Base-by-base conservation (phyloP, 1,140 invertebrate species). In the Caenorhabditis elegans region DNA sequence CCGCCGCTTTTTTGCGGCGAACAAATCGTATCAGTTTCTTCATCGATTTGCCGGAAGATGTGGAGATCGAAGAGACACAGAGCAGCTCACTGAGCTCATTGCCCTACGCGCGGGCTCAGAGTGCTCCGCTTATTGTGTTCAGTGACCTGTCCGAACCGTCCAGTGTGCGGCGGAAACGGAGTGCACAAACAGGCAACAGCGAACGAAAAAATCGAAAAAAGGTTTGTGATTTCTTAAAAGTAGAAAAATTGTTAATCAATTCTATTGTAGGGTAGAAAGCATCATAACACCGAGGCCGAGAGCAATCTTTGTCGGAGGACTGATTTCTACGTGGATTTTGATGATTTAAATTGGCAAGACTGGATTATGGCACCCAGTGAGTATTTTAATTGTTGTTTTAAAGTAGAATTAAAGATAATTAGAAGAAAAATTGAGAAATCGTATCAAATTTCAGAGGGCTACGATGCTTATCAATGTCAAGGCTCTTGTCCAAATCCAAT, bases 361-460 rank as follows among this genome's bases (percentile, higher is more conserved):
- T 99, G 97, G 97, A 98, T 99, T 87, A 95, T 99, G n/a, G 97
- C 96, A 8, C 97, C 97, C 3, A 93, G 87, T 89, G 47, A 78
- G 81, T 85, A 24, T 19, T 43, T 22, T n/a, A 10, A 17, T 43
- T 8, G 5, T 43, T 82, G 10, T 48, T 6, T 36, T 5, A 17
- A 26, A 26, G 6, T 15, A 43, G 15, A 31, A 75, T 78, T 81
- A 26, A 48, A 3, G 46, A 81, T 19, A 70, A 43, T 22, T 46
- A 48, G 13, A n/a, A 24, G 26, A 43, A 3, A 43, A 76, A 3
- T 65, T 75, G 51, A 19, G 36, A 19, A 47, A n/a, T 79, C 43
- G 8, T 24, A 49, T 46, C 49, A 46, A 22, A 76, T 82, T 89
- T 75, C 80, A 88, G 87, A 93, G 8, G 95, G 96, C 24, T 98